Evolutionary conservation across 2,797 vertebrate species (phyloP).

Genomic region (Spinus pinus): DNA sequence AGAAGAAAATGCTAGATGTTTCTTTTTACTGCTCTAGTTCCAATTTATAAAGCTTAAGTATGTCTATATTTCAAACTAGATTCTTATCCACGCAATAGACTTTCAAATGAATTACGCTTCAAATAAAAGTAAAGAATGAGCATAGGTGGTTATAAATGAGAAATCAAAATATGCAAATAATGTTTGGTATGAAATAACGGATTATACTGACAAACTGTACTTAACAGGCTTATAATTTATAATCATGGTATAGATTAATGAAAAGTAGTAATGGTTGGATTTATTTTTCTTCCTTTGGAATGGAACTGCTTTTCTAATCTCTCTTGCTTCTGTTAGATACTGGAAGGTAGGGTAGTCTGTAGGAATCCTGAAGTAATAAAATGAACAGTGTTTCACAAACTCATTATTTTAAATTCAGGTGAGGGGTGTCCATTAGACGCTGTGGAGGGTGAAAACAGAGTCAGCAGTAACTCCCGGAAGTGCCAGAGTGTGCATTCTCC

Average conservation of each 20-base stretch:
- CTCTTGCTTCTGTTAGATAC: neutral
- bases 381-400: neutral
- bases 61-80: slow-evolving; percentile 36
- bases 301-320: neutral
- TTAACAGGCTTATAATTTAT: slow-evolving; percentile 50
- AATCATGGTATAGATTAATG: slow-evolving; percentile 9
- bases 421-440: neutral
- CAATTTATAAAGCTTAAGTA: slow-evolving; percentile 35
- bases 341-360: neutral
- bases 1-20: neutral
- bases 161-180: slow-evolving; percentile 54
- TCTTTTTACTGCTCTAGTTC: neutral
- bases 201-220: slow-evolving; percentile 16
- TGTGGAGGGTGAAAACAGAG: neutral
- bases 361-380: neutral
- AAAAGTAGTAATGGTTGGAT: neutral
- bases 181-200: slow-evolving; percentile 19
- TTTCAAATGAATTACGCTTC: slow-evolving; percentile 50
- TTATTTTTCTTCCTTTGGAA: slow-evolving; percentile 17
- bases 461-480: neutral
- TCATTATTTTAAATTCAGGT: neutral
- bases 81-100: slow-evolving; percentile 31
- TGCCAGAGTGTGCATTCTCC: neutral
- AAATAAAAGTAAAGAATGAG: slow-evolving; percentile 58
- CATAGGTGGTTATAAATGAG: slow-evolving; percentile 42